Evolutionary conservation across 2,888 invertebrate genomes (phyloP).

Genomic region (Watsonalla binaria): DNA sequence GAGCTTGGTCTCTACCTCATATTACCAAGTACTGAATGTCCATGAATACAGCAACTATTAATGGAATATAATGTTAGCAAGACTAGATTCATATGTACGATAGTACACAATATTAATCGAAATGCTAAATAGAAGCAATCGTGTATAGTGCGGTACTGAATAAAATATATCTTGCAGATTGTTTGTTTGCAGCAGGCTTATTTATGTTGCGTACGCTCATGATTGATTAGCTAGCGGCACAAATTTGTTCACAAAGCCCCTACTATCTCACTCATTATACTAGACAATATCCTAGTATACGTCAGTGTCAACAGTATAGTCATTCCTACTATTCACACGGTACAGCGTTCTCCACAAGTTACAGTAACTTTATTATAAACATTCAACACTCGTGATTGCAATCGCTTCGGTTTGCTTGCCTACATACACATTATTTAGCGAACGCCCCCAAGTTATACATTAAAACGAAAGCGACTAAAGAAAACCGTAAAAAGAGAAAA

Average conservation of each 20-base stretch:
- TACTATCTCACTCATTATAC: conserved; percentile 39
- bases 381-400: background rate
- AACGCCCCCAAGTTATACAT: background rate
- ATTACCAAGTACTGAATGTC: too few relatives aligned
- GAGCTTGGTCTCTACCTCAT: too few relatives aligned
- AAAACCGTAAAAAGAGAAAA: conserved; percentile 25
- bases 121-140: background rate
- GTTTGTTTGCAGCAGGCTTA: conserved; percentile 16
- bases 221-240: conserved; percentile 40
- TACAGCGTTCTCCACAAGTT: conserved; percentile 10
- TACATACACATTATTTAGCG: background rate
- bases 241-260: conserved; percentile 35
- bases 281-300: conserved; percentile 24
- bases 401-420: background rate
- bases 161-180: background rate
- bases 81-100: background rate
- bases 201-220: conserved; percentile 35
- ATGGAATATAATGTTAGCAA: background rate
- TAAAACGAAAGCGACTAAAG: background rate
- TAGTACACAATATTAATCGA: background rate
- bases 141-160: background rate
- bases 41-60: too few relatives aligned
- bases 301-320: conserved; percentile 6
- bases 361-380: background rate
- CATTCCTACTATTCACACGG: conserved; percentile 11